Base-by-base conservation (phyloP, 2,888 invertebrate species). In the Pycnomerus fuliginosus region DNA sequence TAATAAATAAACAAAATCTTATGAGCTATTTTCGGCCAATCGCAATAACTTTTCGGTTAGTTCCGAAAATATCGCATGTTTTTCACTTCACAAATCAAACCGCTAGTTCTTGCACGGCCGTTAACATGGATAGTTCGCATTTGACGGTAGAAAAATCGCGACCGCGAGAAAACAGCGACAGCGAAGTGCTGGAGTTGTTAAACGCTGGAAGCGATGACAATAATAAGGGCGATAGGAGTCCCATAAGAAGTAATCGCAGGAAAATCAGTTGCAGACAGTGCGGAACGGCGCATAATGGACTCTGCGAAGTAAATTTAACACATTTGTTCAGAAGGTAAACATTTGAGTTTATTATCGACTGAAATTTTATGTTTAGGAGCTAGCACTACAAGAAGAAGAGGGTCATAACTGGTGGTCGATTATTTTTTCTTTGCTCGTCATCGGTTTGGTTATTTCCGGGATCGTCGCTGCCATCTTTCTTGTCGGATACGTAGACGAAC, bases 361-460 rank as follows among this genome's bases (percentile, higher is more conserved):
- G 8, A 20, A 20, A 20, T 8, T 36, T 27, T 27, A 17, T 45
- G 52, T 55, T 71, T 76, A 87, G 87, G 87, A 89, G 72, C 81
- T 90, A 71, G 77, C 80, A 62, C 85, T 89, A 71, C 79, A 82
- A 55, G 84, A 81, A 59, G 78, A 77, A 50, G 89, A 89, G 72
- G 89, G 90, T 53, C 87, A 90, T 78, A 90, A 90, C 73, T 90
- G 90, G 90, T 83, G 85, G 72, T 90, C 90, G 71, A 89, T 90
- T 68, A 78, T 90, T 70, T 87, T 90, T 73, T 89, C 90, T 53
- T 77, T 90, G 70, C 79, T 90, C 76, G 90, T 90, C 71, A 90
- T 90, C 75, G 83, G 87, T 71, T 80, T 85, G 74, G 90, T 90
- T 65, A 87, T 90, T 74, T 85, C 88, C 60, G 90, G 90, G 55